phyloP scores from a whole-genome alignment of 2,113 vertebrate species.

The Dermatemys mawii region DNA sequence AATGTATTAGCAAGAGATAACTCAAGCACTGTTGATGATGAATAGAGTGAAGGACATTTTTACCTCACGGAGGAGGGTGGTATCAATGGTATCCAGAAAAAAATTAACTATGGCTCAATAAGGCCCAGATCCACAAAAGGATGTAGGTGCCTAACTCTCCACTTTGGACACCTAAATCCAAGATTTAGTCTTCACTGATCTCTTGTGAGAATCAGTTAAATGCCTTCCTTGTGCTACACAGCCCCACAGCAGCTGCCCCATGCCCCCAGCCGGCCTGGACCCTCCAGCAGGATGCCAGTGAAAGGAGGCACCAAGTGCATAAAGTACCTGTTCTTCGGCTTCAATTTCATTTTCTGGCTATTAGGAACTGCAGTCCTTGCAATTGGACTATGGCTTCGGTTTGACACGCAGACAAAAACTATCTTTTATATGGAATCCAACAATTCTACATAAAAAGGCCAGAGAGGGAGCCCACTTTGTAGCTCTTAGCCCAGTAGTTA shows the following conservation, averaged over 20 bases:
- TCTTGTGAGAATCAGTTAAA: no score
- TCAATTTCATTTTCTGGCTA: slow-evolving; percentile 96
- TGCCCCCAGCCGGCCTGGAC: not conserved
- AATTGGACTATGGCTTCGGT: slow-evolving; percentile 94
- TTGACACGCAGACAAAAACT: slow-evolving; percentile 87
- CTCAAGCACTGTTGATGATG: not conserved
- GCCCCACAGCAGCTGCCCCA: not conserved
- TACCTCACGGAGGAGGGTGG: not conserved
- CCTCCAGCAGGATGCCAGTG: slow-evolving; percentile 76
- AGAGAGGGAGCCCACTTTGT: no score
- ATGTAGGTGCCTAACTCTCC: no score
- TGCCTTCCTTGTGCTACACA: no score
- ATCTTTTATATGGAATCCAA: slow-evolving; percentile 83
- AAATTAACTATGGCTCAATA: no score
- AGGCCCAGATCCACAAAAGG: no score
- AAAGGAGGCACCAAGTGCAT: slow-evolving; percentile 93
- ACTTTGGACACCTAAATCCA: no score
- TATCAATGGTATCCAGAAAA: no score
- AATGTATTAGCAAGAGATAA: not conserved
- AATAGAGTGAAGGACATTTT: not conserved
- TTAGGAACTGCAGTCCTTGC: slow-evolving; percentile 91
- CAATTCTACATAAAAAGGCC: slow-evolving; percentile 32
- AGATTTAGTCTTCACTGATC: no score
- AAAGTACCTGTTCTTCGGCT: slow-evolving; percentile 94
- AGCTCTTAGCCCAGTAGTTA: no score